Percentiles rank a stretch among this genome's conserved stretches.
Evolutionary conservation across 2,888 invertebrate genomes (phyloP).

Genomic region (Bhutanitis thaidina): DNA sequence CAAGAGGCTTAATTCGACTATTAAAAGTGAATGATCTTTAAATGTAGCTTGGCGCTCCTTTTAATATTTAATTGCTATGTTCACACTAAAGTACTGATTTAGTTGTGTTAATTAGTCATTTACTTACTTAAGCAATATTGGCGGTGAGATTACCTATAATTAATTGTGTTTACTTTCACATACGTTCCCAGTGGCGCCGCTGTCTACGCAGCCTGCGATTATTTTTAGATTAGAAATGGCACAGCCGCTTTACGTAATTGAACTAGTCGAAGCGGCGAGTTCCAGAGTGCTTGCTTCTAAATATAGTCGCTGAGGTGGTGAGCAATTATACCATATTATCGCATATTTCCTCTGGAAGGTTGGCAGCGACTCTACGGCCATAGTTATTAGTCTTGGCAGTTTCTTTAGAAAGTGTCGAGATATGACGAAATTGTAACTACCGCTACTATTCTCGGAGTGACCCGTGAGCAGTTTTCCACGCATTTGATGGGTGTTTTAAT

Average conservation of each 20-base stretch:
- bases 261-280: constrained; percentile 73
- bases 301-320: constrained; percentile 67
- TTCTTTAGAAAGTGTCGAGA: constrained; percentile 76
- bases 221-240: constrained; percentile 81
- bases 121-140: constrained; percentile 18
- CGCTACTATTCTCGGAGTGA: constrained; percentile 59
- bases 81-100: not conserved
- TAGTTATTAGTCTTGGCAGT: constrained; percentile 62
- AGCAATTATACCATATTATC: constrained; percentile 78
- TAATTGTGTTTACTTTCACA: constrained; percentile 75
- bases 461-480: constrained; percentile 52
- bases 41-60: too few relatives aligned
- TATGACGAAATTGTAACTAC: constrained; percentile 70
- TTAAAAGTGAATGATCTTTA: too few relatives aligned
- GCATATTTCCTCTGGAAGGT: constrained; percentile 75
- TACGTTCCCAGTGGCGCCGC: constrained; percentile 73
- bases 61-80: not conserved
- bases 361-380: constrained; percentile 47
- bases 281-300: constrained; percentile 74
- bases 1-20: too few relatives aligned
- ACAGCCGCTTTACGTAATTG: constrained; percentile 80
- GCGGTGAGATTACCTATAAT: constrained; percentile 36
- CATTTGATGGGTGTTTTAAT: constrained; percentile 57
- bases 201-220: constrained; percentile 75
- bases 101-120: not conserved